phyloP scores from a whole-genome alignment of 2,888 invertebrate genomes.

The Callyntrura sp. region DNA sequence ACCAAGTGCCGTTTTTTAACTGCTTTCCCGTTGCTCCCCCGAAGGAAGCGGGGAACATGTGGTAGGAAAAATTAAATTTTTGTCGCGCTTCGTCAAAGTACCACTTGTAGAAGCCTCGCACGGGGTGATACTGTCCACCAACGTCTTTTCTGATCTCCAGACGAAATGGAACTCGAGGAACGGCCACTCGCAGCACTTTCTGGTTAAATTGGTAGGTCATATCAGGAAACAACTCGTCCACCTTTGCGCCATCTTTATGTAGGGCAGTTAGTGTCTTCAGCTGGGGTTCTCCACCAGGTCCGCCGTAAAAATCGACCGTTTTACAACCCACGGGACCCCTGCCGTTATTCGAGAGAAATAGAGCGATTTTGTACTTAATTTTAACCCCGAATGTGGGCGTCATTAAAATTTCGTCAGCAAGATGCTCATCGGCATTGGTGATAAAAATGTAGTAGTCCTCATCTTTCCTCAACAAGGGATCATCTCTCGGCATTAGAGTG shows the following conservation, averaged over 20 bases:
- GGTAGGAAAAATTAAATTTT: slow-evolving; percentile 61
- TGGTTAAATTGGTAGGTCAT: slow-evolving; percentile 62
- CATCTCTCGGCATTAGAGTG: slow-evolving; percentile 34
- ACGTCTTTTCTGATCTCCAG: slow-evolving; percentile 55
- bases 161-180: slow-evolving; percentile 54
- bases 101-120: slow-evolving; percentile 49
- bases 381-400: slow-evolving; percentile 58
- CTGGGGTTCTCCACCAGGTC: slow-evolving; percentile 41
- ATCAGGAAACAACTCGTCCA: slow-evolving; percentile 56
- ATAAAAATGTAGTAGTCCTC: slow-evolving; percentile 69
- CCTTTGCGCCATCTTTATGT: neutral
- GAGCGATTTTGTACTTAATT: slow-evolving; percentile 61
- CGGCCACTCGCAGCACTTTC: slow-evolving; percentile 36
- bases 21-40: slow-evolving; percentile 60
- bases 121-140: slow-evolving; percentile 22
- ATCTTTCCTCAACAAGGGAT: slow-evolving; percentile 65
- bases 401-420: slow-evolving; percentile 29
- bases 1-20: slow-evolving; percentile 64
- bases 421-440: neutral
- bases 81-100: slow-evolving; percentile 59
- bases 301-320: slow-evolving; percentile 39
- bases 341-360: neutral
- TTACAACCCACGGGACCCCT: neutral
- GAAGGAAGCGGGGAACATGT: slow-evolving; percentile 30
- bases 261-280: neutral